Evolutionary conservation across 2,797 vertebrate species (phyloP).

Genomic region (Simalia tracyae): DNA sequence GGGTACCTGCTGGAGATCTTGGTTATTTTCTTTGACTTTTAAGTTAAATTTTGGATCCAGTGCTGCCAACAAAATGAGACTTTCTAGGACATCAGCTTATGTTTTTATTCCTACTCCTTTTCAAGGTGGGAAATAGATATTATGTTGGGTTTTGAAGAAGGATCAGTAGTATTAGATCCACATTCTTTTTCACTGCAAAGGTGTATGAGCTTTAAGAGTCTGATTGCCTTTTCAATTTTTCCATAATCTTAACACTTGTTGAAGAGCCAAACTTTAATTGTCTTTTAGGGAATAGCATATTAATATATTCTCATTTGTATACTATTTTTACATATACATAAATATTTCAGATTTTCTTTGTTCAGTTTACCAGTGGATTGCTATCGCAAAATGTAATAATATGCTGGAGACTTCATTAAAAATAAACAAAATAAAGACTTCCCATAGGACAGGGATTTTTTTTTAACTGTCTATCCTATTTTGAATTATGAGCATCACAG

Average conservation of each 20-base stretch:
- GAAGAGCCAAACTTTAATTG: slow-evolving; percentile 13
- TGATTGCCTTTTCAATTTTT: not conserved
- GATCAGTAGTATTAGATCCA: not conserved
- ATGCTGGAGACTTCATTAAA: slow-evolving; percentile 14
- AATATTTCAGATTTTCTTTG: not conserved
- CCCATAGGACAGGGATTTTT: slow-evolving; percentile 8
- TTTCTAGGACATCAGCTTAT: not conserved
- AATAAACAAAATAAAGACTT: slow-evolving; percentile 27
- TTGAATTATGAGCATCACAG: slow-evolving; percentile 4
- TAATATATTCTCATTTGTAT: not conserved
- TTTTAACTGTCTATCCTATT: slow-evolving; percentile 14
- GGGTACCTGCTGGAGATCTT: not conserved
- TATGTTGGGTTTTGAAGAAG: slow-evolving; percentile 17
- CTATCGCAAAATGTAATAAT: slow-evolving; percentile 23
- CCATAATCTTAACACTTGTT: slow-evolving; percentile 7
- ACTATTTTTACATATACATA: not conserved
- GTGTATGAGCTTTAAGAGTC: not conserved
- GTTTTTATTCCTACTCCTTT: not conserved
- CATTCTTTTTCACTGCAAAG: not conserved
- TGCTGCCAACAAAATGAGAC: not conserved
- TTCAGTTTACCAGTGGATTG: slow-evolving; percentile 26
- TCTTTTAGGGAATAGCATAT: not conserved
- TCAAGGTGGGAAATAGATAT: not conserved
- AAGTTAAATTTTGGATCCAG: not conserved
- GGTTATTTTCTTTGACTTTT: not conserved